Base-by-base conservation (phyloP, 2,888 invertebrate species). In the Ectemnius continuus region DNA sequence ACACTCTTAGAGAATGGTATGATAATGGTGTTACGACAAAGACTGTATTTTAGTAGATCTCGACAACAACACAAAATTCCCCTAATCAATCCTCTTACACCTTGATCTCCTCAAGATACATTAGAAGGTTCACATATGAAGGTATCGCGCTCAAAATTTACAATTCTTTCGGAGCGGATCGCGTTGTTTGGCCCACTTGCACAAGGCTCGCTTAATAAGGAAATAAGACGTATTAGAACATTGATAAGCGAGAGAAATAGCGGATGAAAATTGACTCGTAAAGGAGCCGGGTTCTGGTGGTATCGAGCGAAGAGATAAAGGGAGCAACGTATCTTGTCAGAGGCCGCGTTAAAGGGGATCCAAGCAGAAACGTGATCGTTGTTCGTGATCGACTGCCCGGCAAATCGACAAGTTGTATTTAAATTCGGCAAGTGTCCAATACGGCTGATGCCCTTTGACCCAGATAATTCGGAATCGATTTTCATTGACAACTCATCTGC, bases 381-480 rank as follows among this genome's bases (percentile, higher is more conserved):
- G 80, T 67, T 61, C 75, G 81, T 61, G 76, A 75, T 79, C 75
- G 71, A 80, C 73, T 76, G 73, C 71, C 78, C 74, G 57, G 74
- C 76, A 70, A 78, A 63, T 76, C 79, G 85, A 75, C 79, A 79
- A 84, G 71, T 73, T 78, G 78, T 74, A 81, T 84, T 84, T 80
- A 83, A 85, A 84, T 85, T 85, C 86, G 87, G 87, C 89, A 85
- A 77, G 62, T 79, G 79, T 89, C 87, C 88, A 87, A 89, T 76
- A 80, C 83, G 88, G 86, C 86, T 86, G 86, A 88, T 89, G 87
- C 87, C 86, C 89, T 87, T 85, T 87, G 86, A 85, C 88, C 89
- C 83, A 86, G 76, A 88, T 88, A 84, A 85, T 85, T 87, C 75
- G 75, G 82, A 82, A 88, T 88, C 84, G 86, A 88, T 90, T 90